Evolutionary conservation across 2,888 invertebrate genomes (phyloP), one percentile per base, ranked within the genome.

Genomic region (Amblyjoppa proteus): DNA sequence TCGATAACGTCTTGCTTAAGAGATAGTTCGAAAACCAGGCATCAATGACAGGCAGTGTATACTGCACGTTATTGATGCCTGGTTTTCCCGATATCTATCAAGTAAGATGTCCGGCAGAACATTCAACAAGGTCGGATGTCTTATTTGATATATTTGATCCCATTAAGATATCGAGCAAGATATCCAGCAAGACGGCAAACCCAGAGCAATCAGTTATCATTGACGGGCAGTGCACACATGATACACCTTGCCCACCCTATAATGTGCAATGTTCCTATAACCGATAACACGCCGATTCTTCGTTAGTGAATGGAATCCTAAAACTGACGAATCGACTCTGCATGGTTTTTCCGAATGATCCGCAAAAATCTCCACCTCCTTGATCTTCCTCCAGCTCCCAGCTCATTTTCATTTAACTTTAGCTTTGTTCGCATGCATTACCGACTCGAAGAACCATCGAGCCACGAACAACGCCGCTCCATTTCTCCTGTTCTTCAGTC

Each of bases 401-500:
- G 25, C 28, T 28, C 28, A 25, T 25, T 58, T 13, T 2, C 28
- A 28, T 58, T 28, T 4, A 1, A 58, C 28, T 4, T 11, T 5
- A 9, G 3, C 28, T 58, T 58, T 58, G 58, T 58, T 4, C 28
- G 13, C 13, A 11, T 25, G 38, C 53, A 77, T 68, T 11, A 56
- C 71, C 66, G 61, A 16, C 56, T 56, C 53, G 45, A 20, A 73
- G 71, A 64, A 56, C 68, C 11, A 58, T 25, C 20, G 70, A 53
- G 53, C 51, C 75, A 53, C 64, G 61, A 49, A 74, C 28, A 53
- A 51, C 69, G 6, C 28, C 64, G 76, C 70, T 69, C 25, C 45
- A 69, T 49, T 45, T 69, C 41, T 69, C n/a, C 38, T 13, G 41
- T 13, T 69, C 28, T 70, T 53, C 41, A 82, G 77, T 71, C 53